Percentiles rank a stretch among this genome's conserved stretches.
Evolutionary conservation across 2,113 vertebrate species (phyloP).

Genomic region (Miniopterus natalensis): DNA sequence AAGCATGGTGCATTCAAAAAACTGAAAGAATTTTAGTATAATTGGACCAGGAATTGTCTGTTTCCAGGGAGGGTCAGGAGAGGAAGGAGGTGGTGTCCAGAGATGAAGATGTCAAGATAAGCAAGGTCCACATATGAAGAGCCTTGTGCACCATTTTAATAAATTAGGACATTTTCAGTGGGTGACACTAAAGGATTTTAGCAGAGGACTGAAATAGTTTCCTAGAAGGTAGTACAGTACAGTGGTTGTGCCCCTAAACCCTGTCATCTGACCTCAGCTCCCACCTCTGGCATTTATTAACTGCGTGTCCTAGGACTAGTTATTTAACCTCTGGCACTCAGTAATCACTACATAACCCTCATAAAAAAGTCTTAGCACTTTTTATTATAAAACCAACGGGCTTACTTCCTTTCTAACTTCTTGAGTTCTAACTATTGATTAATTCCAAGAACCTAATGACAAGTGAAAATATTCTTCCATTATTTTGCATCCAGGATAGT

Average conservation of each 20-base stretch:
- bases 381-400: background rate
- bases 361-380: background rate
- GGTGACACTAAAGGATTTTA: background rate
- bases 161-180: background rate
- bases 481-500: background rate
- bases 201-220: background rate
- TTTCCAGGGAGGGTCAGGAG: background rate
- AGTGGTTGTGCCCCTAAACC: background rate
- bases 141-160: background rate
- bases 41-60: background rate
- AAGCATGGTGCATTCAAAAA: background rate
- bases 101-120: background rate
- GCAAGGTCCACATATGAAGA: background rate
- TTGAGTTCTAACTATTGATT: background rate
- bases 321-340: background rate
- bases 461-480: background rate
- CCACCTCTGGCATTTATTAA: background rate
- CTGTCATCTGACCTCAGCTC: background rate
- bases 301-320: background rate
- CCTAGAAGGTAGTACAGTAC: background rate
- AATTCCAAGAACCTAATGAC: background rate
- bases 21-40: background rate
- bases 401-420: background rate
- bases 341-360: background rate
- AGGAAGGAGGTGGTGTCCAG: background rate